Percentiles rank a stretch among this genome's conserved stretches.
phyloP scores from a whole-genome alignment of 1,140 invertebrate species.

The Apolygus lucorum region DNA sequence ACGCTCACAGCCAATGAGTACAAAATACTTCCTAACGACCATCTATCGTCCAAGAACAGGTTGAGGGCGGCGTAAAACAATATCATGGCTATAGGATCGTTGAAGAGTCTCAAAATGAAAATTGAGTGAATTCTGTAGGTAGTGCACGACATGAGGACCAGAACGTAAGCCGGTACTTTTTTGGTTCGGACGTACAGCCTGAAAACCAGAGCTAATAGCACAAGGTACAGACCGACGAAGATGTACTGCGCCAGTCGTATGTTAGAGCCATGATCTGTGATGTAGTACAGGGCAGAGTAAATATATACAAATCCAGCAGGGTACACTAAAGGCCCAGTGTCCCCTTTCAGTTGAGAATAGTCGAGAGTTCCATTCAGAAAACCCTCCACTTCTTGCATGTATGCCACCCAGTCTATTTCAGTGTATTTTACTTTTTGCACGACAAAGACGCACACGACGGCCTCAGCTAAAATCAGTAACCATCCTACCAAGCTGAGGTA shows the following conservation, averaged over 20 bases:
- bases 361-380: conserved; percentile 90
- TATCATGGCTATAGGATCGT: conserved; percentile 92
- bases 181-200: conserved; percentile 72
- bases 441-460: conserved; percentile 67
- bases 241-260: conserved; percentile 84
- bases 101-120: conserved; percentile 90
- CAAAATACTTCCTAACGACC: conserved; percentile 76
- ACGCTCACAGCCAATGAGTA: conserved; percentile 92
- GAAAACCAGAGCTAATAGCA: conserved; percentile 69
- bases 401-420: conserved; percentile 96
- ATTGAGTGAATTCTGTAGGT: conserved; percentile 99
- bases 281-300: conserved; percentile 72
- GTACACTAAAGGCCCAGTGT: conserved; percentile 92
- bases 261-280: conserved; percentile 73
- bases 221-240: conserved; percentile 75
- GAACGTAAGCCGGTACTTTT: conserved; percentile 86
- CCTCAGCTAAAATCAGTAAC: conserved; percentile 57
- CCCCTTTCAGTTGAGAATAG: conserved; percentile 74
- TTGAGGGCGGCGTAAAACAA: conserved; percentile 79
- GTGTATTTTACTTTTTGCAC: conserved; percentile 81
- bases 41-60: conserved; percentile 72
- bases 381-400: conserved; percentile 98
- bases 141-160: conserved; percentile 80
- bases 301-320: conserved; percentile 96
- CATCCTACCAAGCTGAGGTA: conserved; percentile 7